phyloP scores from a whole-genome alignment of 2,888 invertebrate genomes.

The Pseudococcus viburni region DNA sequence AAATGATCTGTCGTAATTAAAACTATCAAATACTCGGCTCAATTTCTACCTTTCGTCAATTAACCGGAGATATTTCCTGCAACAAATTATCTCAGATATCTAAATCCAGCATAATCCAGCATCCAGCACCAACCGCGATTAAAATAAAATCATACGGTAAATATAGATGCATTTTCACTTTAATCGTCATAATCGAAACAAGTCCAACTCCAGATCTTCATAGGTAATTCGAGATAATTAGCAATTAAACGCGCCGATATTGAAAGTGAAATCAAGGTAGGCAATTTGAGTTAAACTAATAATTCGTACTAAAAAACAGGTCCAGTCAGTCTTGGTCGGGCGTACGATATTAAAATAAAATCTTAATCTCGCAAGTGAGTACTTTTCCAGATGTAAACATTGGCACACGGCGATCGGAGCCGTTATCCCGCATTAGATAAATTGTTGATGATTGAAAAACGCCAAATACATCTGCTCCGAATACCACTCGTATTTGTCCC shows the following conservation, averaged over 20 bases:
- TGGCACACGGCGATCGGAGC: not conserved
- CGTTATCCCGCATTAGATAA: constrained; percentile 57
- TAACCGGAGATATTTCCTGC: no score
- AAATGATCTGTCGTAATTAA: no score
- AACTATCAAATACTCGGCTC: no score
- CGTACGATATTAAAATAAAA: not conserved
- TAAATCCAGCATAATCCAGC: no score
- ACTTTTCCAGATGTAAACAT: not conserved
- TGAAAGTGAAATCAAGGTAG: constrained; percentile 43
- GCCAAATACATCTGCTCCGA: constrained; percentile 47
- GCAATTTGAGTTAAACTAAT: not conserved
- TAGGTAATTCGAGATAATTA: not conserved
- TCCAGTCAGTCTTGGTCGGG: not conserved
- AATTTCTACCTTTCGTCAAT: no score
- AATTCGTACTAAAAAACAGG: not conserved
- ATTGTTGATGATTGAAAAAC: constrained; percentile 32
- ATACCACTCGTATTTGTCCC: constrained; percentile 46
- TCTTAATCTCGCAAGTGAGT: not conserved
- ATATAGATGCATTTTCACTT: not conserved
- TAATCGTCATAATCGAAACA: not conserved
- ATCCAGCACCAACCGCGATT: not conserved
- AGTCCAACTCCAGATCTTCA: not conserved
- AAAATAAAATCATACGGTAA: not conserved
- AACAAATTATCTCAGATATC: no score
- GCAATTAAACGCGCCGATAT: not conserved